Base-by-base conservation (phyloP, 1,140 invertebrate species). In the Drosophila pseudoananassae region DNA sequence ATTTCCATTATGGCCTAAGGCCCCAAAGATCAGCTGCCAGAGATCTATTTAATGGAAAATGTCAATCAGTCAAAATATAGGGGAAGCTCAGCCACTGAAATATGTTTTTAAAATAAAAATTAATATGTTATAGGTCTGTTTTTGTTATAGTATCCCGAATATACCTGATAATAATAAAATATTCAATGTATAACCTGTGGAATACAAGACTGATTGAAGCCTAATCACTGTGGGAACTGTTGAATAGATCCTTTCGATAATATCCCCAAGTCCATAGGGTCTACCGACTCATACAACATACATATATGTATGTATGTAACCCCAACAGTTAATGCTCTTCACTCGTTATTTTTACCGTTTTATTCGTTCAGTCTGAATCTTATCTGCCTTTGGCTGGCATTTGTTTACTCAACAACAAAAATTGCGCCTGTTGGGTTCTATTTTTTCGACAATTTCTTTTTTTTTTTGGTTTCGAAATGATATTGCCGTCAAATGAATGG, bases 401-500 rank as follows among this genome's bases (percentile, higher is more conserved):
- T 74, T 84, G 77, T 85, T 85, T 87, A 85, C 81, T 72, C 78
- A 77, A 85, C 82, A 87, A 72, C 72, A 60, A 51, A 65, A 81
- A 65, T 81, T 80, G 59, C 74, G 54, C 40, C 68, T 50, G 57
- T 52, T 75, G 31, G 29, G 50, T 40, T 68, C 61, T 46, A 55
- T 56, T 53, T 69, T 83, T 76, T 78, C 49, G 52, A 70, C 66
- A 70, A 72, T 83, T 71, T 76, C 12, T 36, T 31, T 8, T 2
- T 31, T 61, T 70, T 60, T 61, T 76, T 84, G 74, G 52, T 60
- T 70, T 87, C 82, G 63, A 87, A 88, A 83, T 83, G 83, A 88
- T 87, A 87, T 79, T 89, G 83, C 84, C 87, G 83, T 87, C 83
- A 79, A 83, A 78, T 75, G 83, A 73, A 61, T 74, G 51, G 71